Conservation (phyloP, 2,797 vertebrate genomes). For the Sebastiscus tertius region DNA sequence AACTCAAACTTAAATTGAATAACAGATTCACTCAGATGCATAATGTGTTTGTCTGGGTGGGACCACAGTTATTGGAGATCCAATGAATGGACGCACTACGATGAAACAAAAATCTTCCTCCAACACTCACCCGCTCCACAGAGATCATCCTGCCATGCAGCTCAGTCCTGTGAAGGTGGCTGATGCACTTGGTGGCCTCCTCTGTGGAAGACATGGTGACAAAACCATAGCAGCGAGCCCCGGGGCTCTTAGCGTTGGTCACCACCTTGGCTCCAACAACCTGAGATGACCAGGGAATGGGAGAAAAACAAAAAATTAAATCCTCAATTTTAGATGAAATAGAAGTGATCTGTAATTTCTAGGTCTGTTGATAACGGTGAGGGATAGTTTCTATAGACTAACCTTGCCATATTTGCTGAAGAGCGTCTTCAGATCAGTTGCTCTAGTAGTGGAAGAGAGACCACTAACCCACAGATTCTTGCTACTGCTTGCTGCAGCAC, state of each 20-base stretch:
- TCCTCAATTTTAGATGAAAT: background rate
- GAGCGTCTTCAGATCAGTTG: slow-evolving; percentile 95
- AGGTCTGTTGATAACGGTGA: rapidly evolving
- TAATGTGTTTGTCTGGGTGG: background rate
- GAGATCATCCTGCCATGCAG: slow-evolving; percentile 98
- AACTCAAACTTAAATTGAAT: background rate
- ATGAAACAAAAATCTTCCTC: rapidly evolving
- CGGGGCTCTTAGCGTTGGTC: slow-evolving; percentile 96
- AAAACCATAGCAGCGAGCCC: slow-evolving; percentile 97
- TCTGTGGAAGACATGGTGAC: slow-evolving; percentile 95
- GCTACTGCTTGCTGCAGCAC: slow-evolving; percentile 79
- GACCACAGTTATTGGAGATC: background rate
- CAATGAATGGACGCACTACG: background rate
- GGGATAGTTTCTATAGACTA: background rate
- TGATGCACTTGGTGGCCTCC: slow-evolving; percentile 94
- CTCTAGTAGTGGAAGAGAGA: slow-evolving; percentile 96
- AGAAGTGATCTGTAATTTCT: background rate
- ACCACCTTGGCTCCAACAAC: slow-evolving; percentile 98
- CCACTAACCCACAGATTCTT: slow-evolving; percentile 98
- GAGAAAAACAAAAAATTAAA: background rate
- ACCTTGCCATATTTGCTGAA: slow-evolving; percentile 99
- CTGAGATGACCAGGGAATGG: slow-evolving; percentile 65
- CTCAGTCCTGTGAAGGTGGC: slow-evolving; percentile 94
- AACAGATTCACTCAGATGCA: background rate
- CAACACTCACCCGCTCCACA: slow-evolving; percentile 89